phyloP scores from a whole-genome alignment of 2,113 vertebrate genomes.

The Myotis yumanensis region DNA sequence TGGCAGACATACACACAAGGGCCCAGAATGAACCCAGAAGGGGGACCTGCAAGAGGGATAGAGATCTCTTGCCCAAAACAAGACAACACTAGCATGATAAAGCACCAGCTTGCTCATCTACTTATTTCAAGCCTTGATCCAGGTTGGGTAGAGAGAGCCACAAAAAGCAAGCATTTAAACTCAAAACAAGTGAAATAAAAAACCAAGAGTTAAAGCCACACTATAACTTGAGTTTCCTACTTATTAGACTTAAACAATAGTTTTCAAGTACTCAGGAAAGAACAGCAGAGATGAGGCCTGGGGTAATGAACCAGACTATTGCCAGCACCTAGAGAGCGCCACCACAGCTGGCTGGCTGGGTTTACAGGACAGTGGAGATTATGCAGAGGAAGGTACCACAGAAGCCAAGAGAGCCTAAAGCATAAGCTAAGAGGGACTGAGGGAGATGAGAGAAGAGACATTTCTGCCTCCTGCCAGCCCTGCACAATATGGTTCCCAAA shows the following conservation, averaged over 20 bases:
- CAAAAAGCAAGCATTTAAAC: background rate
- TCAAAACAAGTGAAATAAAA: background rate
- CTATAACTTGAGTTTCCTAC: background rate
- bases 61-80: background rate
- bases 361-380: background rate
- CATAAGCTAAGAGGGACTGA: background rate
- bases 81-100: background rate
- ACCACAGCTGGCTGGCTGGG: background rate
- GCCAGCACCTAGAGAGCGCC: background rate
- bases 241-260: background rate
- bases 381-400: background rate
- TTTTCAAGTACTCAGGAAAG: background rate
- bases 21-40: background rate
- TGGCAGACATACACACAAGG: background rate
- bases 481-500: background rate
- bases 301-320: background rate
- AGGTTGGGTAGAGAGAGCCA: background rate
- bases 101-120: background rate
- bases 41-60: background rate
- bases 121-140: background rate
- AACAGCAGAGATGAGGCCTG: background rate
- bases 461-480: background rate
- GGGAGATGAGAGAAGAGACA: background rate
- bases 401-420: background rate
- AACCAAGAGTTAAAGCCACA: conserved; percentile 7